These are phyloP conservation scores for Brenthis hecate DNA, from an alignment of 2,888 invertebrate species.

Conservation along the genomic window DNA sequence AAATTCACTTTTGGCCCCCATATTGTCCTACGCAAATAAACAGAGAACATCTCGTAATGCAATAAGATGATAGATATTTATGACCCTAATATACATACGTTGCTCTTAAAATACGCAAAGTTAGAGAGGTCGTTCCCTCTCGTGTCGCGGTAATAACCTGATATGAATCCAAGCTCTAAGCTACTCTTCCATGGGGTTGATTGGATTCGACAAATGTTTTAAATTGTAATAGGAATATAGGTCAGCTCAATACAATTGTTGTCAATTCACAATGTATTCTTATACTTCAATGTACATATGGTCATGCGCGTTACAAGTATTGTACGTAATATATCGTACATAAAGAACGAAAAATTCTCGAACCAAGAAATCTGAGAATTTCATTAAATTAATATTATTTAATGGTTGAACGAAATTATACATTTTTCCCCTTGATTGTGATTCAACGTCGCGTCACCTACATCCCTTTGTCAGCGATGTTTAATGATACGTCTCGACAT, in stretches of 20 bases:
- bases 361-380: not conserved
- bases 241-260: too few relatives aligned
- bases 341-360: too few relatives aligned
- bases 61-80: not conserved
- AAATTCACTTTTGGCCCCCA: not conserved
- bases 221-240: too few relatives aligned
- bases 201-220: not conserved
- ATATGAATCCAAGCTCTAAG: conserved; percentile 17
- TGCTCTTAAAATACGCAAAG: not conserved
- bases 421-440: conserved; percentile 8
- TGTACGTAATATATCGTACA: too few relatives aligned
- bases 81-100: not conserved
- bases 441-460: not conserved
- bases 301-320: too few relatives aligned
- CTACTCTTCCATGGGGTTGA: conserved; percentile 12
- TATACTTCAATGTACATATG: too few relatives aligned
- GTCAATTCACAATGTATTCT: too few relatives aligned
- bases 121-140: not conserved
- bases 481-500: conserved; percentile 6
- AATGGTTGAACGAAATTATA: not conserved
- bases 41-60: too few relatives aligned
- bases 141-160: conserved; percentile 5
- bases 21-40: not conserved
- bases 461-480: not conserved
- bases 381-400: not conserved